Conservation (phyloP, 2,797 vertebrate genomes). For the Amniataba percoides region DNA sequence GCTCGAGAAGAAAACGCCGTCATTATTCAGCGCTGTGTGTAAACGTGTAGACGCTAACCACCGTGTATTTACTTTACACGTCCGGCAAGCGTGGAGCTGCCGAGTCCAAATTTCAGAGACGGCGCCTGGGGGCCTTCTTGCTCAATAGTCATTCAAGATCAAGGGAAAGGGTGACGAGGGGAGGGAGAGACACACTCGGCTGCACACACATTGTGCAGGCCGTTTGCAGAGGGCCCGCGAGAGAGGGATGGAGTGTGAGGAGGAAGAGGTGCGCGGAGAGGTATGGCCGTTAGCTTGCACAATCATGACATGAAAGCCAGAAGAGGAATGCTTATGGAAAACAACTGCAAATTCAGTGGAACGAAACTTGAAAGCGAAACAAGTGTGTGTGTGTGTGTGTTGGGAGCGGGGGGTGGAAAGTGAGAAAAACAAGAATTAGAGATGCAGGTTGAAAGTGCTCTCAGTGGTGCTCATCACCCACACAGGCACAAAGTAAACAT, state of each 20-base stretch:
- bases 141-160: constrained; percentile 48
- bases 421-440: constrained; percentile 23
- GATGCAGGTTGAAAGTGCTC: constrained; percentile 30
- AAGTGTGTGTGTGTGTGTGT: not conserved
- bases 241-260: constrained; percentile 7
- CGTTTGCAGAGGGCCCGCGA: constrained; percentile 22
- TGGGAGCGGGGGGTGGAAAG: too few species aligned
- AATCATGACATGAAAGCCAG: constrained; percentile 19
- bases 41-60: constrained; percentile 19
- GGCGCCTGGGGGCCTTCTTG: not conserved
- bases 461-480: constrained; percentile 44
- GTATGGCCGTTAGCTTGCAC: not conserved
- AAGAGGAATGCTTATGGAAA: constrained; percentile 4
- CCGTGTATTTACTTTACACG: constrained; percentile 1
- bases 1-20: not conserved
- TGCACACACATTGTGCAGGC: too few species aligned
- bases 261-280: constrained; percentile 19
- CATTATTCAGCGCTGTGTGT: not conserved
- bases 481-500: constrained; percentile 60
- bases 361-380: not conserved
- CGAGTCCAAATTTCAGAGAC: constrained; percentile 27
- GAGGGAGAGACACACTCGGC: constrained; percentile 16
- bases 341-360: not conserved
- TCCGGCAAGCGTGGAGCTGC: constrained; percentile 13
- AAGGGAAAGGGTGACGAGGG: not conserved